These are phyloP conservation scores for Psix sp. DNA, from an alignment of 1,140 invertebrate species.

Conservation along the genomic window DNA sequence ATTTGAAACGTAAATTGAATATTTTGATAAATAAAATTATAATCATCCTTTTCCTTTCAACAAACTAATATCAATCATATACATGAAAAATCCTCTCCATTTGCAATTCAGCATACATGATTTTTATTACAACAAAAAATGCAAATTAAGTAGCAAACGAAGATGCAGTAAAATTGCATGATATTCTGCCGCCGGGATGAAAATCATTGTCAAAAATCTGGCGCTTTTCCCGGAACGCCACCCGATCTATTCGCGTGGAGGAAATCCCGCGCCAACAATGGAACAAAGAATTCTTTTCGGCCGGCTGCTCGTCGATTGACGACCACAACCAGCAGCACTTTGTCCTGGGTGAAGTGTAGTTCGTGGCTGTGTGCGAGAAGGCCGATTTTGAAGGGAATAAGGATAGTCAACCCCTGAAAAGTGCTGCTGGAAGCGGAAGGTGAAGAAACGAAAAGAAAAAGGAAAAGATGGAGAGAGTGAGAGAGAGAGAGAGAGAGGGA, in stretches of 20 bases:
- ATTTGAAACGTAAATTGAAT: too few species aligned
- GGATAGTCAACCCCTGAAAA: conserved; percentile 54
- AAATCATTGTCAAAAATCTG: conserved; percentile 51
- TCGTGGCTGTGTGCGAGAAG: conserved; percentile 8
- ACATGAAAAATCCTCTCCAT: too few species aligned
- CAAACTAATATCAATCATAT: too few species aligned
- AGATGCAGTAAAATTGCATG: not conserved
- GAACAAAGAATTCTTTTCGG: conserved; percentile 71
- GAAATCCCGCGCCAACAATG: conserved; percentile 68
- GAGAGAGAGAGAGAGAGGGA: conserved; percentile 14
- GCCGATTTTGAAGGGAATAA: conserved; percentile 58
- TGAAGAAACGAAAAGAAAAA: conserved; percentile 36
- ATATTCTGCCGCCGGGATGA: conserved; percentile 17
- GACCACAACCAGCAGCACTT: conserved; percentile 33
- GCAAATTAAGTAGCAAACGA: not conserved
- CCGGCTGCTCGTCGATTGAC: conserved; percentile 60
- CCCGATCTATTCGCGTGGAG: conserved; percentile 44
- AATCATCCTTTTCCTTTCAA: too few species aligned
- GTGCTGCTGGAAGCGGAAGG: conserved; percentile 36
- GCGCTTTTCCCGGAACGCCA: conserved; percentile 61
- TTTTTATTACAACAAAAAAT: not conserved
- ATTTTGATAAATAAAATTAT: too few species aligned
- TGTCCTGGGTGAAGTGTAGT: conserved; percentile 20
- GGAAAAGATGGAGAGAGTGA: conserved; percentile 21
- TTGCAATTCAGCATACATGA: too few species aligned